Evolutionary conservation across 2,888 invertebrate genomes (phyloP).

Genomic region (Mesoligia furuncula): DNA sequence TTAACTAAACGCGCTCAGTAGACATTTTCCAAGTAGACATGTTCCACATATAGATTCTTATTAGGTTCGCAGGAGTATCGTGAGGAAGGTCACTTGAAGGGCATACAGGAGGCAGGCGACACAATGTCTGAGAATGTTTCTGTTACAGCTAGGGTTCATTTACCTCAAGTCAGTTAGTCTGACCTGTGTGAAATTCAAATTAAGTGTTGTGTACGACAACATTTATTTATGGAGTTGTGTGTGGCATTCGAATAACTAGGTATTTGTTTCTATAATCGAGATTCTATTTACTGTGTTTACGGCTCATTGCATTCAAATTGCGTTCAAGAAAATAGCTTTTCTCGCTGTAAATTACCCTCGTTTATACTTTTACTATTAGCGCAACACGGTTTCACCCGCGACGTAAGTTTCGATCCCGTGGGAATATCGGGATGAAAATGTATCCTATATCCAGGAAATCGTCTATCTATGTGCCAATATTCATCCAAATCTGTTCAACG

Average conservation of each 20-base stretch:
- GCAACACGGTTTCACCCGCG: too few species aligned
- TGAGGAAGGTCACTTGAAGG: slow-evolving; percentile 77
- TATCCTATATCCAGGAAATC: too few species aligned
- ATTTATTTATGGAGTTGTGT: slow-evolving; percentile 29
- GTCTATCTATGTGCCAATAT: too few species aligned
- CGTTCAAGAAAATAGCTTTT: slow-evolving; percentile 17
- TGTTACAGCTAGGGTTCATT: slow-evolving; percentile 65
- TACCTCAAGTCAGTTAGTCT: slow-evolving; percentile 51
- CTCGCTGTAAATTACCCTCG: slow-evolving; percentile 5
- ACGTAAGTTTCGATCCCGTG: too few species aligned
- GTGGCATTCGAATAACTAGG: slow-evolving; percentile 18
- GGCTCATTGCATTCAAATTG: slow-evolving; percentile 16
- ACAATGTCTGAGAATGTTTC: slow-evolving; percentile 67
- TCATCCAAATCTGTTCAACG: too few species aligned
- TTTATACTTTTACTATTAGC: slow-evolving; percentile 15
- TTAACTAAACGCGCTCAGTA: not conserved
- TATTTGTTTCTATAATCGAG: slow-evolving; percentile 26
- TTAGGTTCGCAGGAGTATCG: slow-evolving; percentile 48
- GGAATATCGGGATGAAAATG: too few species aligned
- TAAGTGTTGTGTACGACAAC: slow-evolving; percentile 29
- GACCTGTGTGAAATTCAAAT: slow-evolving; percentile 36
- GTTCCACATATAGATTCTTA: not conserved
- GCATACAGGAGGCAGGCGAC: slow-evolving; percentile 70
- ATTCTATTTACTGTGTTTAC: slow-evolving; percentile 12
- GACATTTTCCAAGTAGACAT: not conserved